Evolutionary conservation across 2,113 vertebrate species (phyloP).

Genomic region (Oncorhynchus keta): DNA sequence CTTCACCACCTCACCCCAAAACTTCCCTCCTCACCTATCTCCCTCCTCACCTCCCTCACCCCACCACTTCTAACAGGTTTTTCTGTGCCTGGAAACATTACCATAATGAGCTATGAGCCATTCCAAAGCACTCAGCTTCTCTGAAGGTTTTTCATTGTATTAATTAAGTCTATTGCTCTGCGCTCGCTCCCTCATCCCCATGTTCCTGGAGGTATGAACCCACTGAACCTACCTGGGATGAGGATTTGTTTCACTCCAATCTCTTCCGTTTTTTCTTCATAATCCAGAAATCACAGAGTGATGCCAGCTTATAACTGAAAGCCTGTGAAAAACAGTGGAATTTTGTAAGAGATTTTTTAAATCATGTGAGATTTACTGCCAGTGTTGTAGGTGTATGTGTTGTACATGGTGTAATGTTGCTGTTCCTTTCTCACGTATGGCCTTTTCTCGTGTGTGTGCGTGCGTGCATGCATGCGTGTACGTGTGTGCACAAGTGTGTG

Average conservation of each 20-base stretch:
- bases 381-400: too few relatives aligned
- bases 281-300: constrained; percentile 32
- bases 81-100: constrained; percentile 52
- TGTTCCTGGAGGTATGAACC: constrained; percentile 60
- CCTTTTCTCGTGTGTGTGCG: not conserved
- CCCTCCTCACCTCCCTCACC: not conserved
- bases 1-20: not conserved
- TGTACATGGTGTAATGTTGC: too few relatives aligned
- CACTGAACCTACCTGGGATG: constrained; percentile 52
- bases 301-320: constrained; percentile 34
- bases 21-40: not conserved
- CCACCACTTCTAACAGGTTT: not conserved
- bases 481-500: not conserved
- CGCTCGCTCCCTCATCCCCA: constrained; percentile 27
- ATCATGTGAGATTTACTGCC: too few relatives aligned
- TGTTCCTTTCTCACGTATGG: too few relatives aligned
- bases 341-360: not conserved
- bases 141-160: constrained; percentile 63
- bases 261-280: constrained; percentile 51
- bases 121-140: constrained; percentile 55
- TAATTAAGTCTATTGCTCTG: constrained; percentile 62
- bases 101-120: constrained; percentile 60
- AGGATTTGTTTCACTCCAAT: constrained; percentile 61
- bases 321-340: not conserved
- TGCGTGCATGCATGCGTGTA: constrained; percentile 10